Conservation (phyloP, 1,140 invertebrate genomes). For the Maniola jurtina region DNA sequence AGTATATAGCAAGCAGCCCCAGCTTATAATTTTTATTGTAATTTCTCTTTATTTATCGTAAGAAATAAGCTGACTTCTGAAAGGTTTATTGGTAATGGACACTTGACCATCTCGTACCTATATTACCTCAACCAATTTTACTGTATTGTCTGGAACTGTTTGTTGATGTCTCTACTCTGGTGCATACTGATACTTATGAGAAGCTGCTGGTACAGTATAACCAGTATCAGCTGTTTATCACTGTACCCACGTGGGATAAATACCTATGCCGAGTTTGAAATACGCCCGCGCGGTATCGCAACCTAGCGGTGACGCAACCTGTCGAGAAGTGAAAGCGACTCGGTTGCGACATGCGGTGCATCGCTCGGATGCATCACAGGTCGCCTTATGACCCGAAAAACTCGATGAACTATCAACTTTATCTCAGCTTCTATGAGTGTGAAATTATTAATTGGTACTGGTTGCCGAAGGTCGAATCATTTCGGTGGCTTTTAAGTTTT, state of each 20-base stretch:
- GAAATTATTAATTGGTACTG: background rate
- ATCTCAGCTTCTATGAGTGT: slow-evolving; percentile 17
- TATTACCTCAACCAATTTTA: too few species aligned
- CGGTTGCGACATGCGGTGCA: slow-evolving; percentile 65
- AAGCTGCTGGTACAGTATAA: background rate
- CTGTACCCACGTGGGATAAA: slow-evolving; percentile 34
- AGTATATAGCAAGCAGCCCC: background rate
- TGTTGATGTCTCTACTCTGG: background rate
- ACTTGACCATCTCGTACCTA: too few species aligned
- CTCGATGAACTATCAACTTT: slow-evolving; percentile 33
- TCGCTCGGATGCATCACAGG: slow-evolving; percentile 62
- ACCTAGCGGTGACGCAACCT: slow-evolving; percentile 57
- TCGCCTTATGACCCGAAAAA: slow-evolving; percentile 39
- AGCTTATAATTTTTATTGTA: too few species aligned
- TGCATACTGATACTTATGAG: background rate
- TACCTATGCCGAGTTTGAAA: slow-evolving; percentile 23
- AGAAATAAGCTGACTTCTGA: too few species aligned
- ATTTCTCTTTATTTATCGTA: too few species aligned
- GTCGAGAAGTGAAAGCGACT: slow-evolving; percentile 65
- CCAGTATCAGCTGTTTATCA: background rate
- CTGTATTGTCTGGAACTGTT: too few species aligned
- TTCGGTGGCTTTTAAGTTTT: background rate
- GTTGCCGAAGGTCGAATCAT: background rate
- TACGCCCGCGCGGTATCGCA: slow-evolving; percentile 51
- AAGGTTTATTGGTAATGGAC: too few species aligned